Conservation (phyloP, 2,797 vertebrate genomes). For the Pseudomugil tenellus region DNA sequence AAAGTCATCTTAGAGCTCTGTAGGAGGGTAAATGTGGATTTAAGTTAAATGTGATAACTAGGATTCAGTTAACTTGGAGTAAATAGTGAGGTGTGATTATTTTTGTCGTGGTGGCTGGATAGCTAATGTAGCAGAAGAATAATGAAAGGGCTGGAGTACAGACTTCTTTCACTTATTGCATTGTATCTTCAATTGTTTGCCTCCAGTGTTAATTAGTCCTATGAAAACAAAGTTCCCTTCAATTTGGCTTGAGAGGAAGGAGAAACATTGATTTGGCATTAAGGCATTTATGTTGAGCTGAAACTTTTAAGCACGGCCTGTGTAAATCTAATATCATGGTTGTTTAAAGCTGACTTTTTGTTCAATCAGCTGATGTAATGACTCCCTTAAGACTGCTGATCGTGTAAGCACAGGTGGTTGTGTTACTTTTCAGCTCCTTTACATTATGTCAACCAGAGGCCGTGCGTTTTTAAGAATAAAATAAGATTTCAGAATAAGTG, state of each 20-base stretch:
- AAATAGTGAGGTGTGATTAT: background rate
- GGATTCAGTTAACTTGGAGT: conserved; percentile 5
- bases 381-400: conserved; percentile 31
- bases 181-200: background rate
- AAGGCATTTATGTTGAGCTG: background rate
- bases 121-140: background rate
- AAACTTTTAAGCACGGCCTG: background rate
- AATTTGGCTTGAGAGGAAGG: background rate
- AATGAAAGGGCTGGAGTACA: conserved; percentile 2
- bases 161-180: background rate
- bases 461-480: no score
- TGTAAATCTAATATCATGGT: background rate
- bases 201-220: conserved; percentile 5
- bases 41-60: background rate
- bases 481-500: no score
- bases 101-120: background rate
- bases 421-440: background rate
- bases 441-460: no score
- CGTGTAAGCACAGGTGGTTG: background rate
- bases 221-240: conserved; percentile 21
- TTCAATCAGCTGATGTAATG: conserved; percentile 20
- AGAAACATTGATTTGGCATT: background rate
- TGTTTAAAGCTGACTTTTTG: conserved; percentile 12
- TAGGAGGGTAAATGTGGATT: background rate
- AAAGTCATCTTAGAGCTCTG: conserved; percentile 1